Evolutionary conservation across 2,888 invertebrate species (phyloP).

Genomic region (Luperina testacea): DNA sequence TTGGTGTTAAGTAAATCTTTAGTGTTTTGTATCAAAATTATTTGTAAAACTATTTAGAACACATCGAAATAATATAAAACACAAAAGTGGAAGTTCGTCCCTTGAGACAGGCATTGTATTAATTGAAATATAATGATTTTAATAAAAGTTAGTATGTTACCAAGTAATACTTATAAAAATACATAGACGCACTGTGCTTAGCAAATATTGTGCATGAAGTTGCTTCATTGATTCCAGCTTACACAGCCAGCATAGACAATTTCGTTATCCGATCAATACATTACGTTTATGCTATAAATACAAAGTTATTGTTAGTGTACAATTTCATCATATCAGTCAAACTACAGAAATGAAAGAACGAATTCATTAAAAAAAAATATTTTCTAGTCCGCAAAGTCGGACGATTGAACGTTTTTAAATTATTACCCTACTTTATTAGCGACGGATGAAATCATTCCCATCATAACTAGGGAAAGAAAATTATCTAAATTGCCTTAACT

Average conservation of each 20-base stretch:
- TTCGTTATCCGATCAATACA: constrained; percentile 50
- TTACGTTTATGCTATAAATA: constrained; percentile 48
- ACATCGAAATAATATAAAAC: constrained; percentile 69
- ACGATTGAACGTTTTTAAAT: constrained; percentile 26
- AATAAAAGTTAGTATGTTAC: constrained; percentile 63
- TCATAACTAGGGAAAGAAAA: constrained; percentile 45
- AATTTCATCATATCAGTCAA: constrained; percentile 55
- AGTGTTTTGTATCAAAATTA: constrained; percentile 59
- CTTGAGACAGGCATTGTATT: constrained; percentile 64
- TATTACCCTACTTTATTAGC: constrained; percentile 40
- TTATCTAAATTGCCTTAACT: constrained; percentile 43
- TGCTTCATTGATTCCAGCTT: constrained; percentile 66
- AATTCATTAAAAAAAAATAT: constrained; percentile 19
- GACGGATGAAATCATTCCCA: constrained; percentile 41
- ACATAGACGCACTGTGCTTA: constrained; percentile 77
- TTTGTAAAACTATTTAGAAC: constrained; percentile 63
- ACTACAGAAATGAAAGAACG: constrained; percentile 34
- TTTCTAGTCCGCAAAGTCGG: constrained; percentile 27
- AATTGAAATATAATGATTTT: constrained; percentile 52
- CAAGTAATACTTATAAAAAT: constrained; percentile 72
- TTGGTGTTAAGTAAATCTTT: constrained; percentile 64
- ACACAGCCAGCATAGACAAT: constrained; percentile 64
- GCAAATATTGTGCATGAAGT: constrained; percentile 79
- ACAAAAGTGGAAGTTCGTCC: constrained; percentile 69
- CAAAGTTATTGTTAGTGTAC: constrained; percentile 45